These are phyloP conservation scores for Fissipunctia ypsillon DNA, from an alignment of 2,888 invertebrate species.

Conservation along the genomic window DNA sequence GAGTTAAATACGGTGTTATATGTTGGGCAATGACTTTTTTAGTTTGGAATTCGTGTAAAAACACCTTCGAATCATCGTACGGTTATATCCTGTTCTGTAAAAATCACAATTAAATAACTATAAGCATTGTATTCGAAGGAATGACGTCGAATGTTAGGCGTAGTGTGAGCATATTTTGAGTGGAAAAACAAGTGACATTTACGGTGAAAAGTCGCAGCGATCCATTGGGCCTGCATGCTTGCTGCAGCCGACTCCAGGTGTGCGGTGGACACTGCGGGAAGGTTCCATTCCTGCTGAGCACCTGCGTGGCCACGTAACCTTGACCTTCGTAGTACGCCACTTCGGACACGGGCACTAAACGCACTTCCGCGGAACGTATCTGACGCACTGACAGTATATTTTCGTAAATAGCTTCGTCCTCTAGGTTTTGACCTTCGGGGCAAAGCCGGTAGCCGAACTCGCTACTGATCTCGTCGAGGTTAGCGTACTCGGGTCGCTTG, in stretches of 20 bases:
- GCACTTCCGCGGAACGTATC: conserved; percentile 89
- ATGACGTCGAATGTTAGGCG: conserved; percentile 58
- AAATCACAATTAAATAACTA: conserved; percentile 77
- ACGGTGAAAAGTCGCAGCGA: conserved; percentile 85
- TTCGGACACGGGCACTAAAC: conserved; percentile 89
- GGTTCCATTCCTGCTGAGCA: conserved; percentile 88
- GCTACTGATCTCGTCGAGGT: conserved; percentile 88
- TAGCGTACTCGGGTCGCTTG: conserved; percentile 88
- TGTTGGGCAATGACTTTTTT: conserved; percentile 84
- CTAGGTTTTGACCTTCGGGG: conserved; percentile 89
- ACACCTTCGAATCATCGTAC: conserved; percentile 77
- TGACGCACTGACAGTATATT: conserved; percentile 89
- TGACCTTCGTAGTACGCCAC: conserved; percentile 88
- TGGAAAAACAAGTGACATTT: conserved; percentile 74
- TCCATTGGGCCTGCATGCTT: conserved; percentile 83
- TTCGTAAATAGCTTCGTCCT: conserved; percentile 89
- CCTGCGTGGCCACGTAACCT: conserved; percentile 88
- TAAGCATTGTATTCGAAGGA: conserved; percentile 63
- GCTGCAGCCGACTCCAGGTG: conserved; percentile 87
- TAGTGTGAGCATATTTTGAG: conserved; percentile 40
- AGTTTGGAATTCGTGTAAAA: conserved; percentile 88
- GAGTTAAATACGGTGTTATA: conserved; percentile 81
- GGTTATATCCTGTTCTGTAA: conserved; percentile 82
- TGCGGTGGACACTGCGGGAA: conserved; percentile 89
- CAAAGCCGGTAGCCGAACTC: conserved; percentile 89